Percentiles rank a stretch among this genome's conserved stretches.
These are phyloP conservation scores for Anolis carolinensis DNA, from an alignment of 2,113 vertebrate genomes.

Conservation along the genomic window DNA sequence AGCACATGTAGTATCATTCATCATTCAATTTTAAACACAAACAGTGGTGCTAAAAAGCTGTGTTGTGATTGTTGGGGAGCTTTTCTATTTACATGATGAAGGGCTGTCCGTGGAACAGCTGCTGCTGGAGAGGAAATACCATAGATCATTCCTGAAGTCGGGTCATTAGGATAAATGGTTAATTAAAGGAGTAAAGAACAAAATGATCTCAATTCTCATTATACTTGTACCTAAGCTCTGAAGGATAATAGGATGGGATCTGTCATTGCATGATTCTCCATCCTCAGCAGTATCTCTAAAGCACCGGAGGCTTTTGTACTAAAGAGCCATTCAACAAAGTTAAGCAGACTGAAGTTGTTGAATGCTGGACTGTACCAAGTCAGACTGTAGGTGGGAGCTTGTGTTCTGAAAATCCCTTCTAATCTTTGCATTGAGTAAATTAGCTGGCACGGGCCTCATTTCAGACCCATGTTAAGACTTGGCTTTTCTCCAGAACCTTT, in stretches of 20 bases:
- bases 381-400: neutral
- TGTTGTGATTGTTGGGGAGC: constrained; percentile 19
- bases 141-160: constrained; percentile 56
- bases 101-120: constrained; percentile 27
- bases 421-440: neutral
- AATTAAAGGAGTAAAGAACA: constrained; percentile 51
- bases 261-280: neutral
- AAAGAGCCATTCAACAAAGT: neutral
- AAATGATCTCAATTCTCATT: constrained; percentile 34
- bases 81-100: constrained; percentile 48
- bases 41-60: constrained; percentile 38
- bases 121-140: constrained; percentile 40
- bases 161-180: constrained; percentile 48
- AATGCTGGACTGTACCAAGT: neutral
- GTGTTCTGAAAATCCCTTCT: neutral
- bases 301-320: neutral
- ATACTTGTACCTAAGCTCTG: constrained; percentile 25
- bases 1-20: constrained; percentile 62
- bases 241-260: neutral
- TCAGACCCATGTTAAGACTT: no score
- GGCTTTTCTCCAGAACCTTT: no score
- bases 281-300: neutral
- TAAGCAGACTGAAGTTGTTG: neutral
- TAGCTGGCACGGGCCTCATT: neutral
- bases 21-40: constrained; percentile 50